Percentiles rank a stretch among this genome's conserved stretches.
Conservation (phyloP, 2,797 vertebrate species). For the Cottoperca gobio region DNA sequence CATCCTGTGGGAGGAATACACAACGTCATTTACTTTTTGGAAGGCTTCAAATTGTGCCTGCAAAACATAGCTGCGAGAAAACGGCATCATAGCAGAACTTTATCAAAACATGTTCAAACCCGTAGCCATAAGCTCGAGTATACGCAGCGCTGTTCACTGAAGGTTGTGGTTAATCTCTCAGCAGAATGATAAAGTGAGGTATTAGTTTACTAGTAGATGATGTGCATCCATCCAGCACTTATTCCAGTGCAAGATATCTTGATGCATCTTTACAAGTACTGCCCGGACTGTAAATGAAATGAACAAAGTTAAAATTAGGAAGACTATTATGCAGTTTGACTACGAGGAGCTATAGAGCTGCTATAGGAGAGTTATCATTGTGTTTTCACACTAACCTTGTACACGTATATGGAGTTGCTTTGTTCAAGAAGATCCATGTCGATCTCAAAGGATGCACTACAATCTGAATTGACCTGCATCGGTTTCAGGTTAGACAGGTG, state of each 20-base stretch:
- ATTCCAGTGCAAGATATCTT: background rate
- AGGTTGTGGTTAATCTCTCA: background rate
- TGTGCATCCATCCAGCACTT: background rate
- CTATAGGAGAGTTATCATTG: background rate
- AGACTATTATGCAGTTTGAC: background rate
- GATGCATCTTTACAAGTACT: background rate
- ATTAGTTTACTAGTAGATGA: background rate
- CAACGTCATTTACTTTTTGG: background rate
- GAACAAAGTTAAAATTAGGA: background rate
- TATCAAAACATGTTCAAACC: background rate
- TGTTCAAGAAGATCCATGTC: conserved; percentile 88
- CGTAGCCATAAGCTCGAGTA: background rate
- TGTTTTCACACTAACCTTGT: conserved; percentile 84
- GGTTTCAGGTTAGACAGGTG: conserved; percentile 81
- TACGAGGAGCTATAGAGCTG: background rate
- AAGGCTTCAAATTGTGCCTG: background rate
- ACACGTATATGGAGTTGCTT: conserved; percentile 86
- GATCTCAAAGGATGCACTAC: conserved; percentile 86
- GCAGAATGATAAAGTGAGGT: background rate
- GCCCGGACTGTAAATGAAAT: background rate
- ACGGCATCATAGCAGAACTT: background rate
- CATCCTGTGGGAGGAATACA: conserved; percentile 79
- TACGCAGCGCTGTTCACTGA: background rate
- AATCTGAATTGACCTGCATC: conserved; percentile 81
- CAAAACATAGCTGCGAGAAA: conserved; percentile 3